Evolutionary conservation across 2,113 vertebrate species (phyloP).

Genomic region (Prunella himalayana): DNA sequence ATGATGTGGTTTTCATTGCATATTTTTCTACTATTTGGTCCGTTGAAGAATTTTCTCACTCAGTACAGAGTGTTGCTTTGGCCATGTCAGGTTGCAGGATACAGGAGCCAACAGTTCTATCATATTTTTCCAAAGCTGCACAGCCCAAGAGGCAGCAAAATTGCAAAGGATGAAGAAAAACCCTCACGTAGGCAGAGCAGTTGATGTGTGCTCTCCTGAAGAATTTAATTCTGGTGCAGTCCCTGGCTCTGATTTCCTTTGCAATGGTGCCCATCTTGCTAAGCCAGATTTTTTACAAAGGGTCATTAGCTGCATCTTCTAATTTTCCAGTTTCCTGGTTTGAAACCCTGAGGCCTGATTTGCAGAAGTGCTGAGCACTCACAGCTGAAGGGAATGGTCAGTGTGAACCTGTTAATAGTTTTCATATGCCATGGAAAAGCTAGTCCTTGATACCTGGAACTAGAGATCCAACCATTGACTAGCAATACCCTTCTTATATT

Average conservation of each 20-base stretch:
- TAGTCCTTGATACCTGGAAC: background rate
- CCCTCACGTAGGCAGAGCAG: background rate
- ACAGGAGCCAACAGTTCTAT: background rate
- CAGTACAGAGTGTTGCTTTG: background rate
- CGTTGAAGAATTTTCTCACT: background rate
- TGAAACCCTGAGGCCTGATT: background rate
- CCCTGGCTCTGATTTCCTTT: background rate
- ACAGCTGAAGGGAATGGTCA: background rate
- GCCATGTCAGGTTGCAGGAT: background rate
- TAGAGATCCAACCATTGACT: background rate
- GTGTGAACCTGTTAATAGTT: background rate
- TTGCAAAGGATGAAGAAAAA: background rate
- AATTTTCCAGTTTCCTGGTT: constrained; percentile 3
- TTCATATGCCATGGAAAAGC: background rate
- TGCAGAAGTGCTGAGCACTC: background rate
- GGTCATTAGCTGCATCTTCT: background rate
- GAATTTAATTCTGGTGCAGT: background rate
- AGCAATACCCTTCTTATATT: background rate
- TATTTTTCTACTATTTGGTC: background rate
- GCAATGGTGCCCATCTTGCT: background rate
- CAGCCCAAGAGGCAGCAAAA: background rate
- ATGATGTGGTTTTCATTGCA: background rate
- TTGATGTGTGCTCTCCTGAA: background rate
- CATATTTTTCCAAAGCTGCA: background rate
- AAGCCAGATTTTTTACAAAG: background rate